Base-by-base conservation (phyloP, 1,140 invertebrate genomes). In the Papilio xuthus region DNA sequence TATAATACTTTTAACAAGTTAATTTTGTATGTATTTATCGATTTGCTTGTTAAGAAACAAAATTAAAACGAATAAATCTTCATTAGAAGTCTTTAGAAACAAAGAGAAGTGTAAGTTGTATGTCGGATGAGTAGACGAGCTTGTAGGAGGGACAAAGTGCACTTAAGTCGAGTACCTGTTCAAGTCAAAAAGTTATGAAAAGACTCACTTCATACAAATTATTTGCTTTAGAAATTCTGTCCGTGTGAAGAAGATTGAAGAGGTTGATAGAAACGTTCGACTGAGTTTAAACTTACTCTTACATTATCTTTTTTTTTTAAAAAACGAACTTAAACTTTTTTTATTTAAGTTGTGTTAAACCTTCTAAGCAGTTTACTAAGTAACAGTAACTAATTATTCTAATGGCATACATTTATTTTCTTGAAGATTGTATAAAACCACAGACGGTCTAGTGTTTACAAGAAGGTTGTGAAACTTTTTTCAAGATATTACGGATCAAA, bases 91-190 rank as follows among this genome's bases (percentile, higher is more conserved):
- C 69, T 42, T 28, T 73, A 73, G 20, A 73, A 73, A 73, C 71
- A 73, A 47, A 28, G 71, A 13, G 71, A 73, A 73, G 8, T 37
- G 18, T 41, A 47, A 47, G 23, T 44, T 73, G 71, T 73, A 20
- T 73, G 32, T 41, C 37, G 71, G 71, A 73, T 50, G 69, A 72
- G 76, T 28, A 63, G 71, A 75, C 28, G 79, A 78, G 76, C 73
- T 70, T 78, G 71, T 78, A 75, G 78, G 79, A 74, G 77, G 70
- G 73, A 44, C 41, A 32, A 77, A 77, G 79, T 42, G 75, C 71
- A 42, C 76, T 80, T 50, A 60, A 20, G 23, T 20, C 53, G 77
- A 78, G 77, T 15, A 67, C 41, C 71, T 69, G 28, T 44, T 32
- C 20, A 47, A 50, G 71, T 73, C 23, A 73, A 73, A 73, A 73